Evolutionary conservation across 2,113 vertebrate genomes (phyloP), one percentile per base, ranked within the genome.

Genomic region (Salvelinus alpinus): DNA sequence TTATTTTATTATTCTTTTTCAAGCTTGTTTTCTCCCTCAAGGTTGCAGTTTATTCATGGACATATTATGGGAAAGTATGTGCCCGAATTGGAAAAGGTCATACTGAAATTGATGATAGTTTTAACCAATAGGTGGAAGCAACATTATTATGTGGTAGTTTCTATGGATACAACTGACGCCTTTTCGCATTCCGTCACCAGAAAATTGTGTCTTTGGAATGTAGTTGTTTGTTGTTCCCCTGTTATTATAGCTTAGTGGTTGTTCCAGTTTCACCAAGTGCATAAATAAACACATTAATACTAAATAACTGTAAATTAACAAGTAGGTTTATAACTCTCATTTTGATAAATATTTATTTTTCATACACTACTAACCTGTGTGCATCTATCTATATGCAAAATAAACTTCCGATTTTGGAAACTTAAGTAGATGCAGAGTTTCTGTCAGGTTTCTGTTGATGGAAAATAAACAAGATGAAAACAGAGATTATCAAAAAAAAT

Each of bases 141-240:
- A 57, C 72, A 1, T 70, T 76, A 48, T 51, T n/a, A 51, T 14
- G 80, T 79, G 16, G 0, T 3, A 16, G 90, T 92, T 86, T n/a
- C 79, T 72, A 85, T 88, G 82, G 87, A 64, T 71, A 84, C 87
- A 82, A 44, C 38, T 1, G 83, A 89, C 86, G 88, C 90, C 38
- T 77, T 0, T 18, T 48, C 20, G 57, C 73, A 62, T 82, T 74
- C 78, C 60, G 69, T 86, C 75, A 72, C 71, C 71, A 71, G 64
- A 67, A 31, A 57, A 51, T 72, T 13, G 29, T 72, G 31, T 70
- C 14, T 22, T 18, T 14, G 20, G 24, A n/a, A 47, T 25, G 27
- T 67, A 12, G 44, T 47, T 14, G 5, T 12, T 25, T 2, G 20
- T 12, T 13, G 34, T 73, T 38, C 22, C 31, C 29, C n/a, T 18